Base-by-base conservation (phyloP, 2,888 invertebrate species). In the Endotricha flammealis region DNA sequence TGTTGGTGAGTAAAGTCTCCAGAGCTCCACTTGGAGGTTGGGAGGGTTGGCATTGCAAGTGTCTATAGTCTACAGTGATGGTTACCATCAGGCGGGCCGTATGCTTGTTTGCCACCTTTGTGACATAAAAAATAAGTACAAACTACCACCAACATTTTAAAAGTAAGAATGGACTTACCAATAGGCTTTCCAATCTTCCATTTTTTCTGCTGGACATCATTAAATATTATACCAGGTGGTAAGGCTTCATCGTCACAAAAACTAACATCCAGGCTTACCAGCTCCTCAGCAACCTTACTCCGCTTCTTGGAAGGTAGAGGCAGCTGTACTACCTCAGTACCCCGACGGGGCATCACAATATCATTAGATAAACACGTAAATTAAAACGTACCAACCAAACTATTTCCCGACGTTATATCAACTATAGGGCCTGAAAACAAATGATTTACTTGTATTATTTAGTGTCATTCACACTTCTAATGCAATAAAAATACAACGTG, bases 121-220 rank as follows among this genome's bases (percentile, higher is more conserved):
- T n/a, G n/a, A n/a, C n/a, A n/a, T n/a, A n/a, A n/a, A n/a, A n/a
- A n/a, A n/a, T n/a, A n/a, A n/a, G n/a, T n/a, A n/a, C n/a, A n/a
- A n/a, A n/a, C n/a, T n/a, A n/a, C n/a, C n/a, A n/a, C n/a, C n/a
- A n/a, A n/a, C n/a, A n/a, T n/a, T n/a, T n/a, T n/a, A n/a, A n/a
- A n/a, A n/a, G n/a, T n/a, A n/a, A n/a, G n/a, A n/a, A n/a, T n/a
- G n/a, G n/a, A 20, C 71, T 67, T 54, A 90, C 98, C 98, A 56
- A 98, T 92, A 3, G 94, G 90, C 61, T 92, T 91, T 1, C 97
- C 97, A 39, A 98, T 85, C 52, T 90, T 91, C 98, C 98, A 98
- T 66, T 92, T 89, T 60, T 93, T 94, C 53, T 93, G 91, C 14
- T 89, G 88, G 28, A 95, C 87, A 81, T 97, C 97, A 32, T 90